Evolutionary conservation across 2,113 vertebrate genomes (phyloP).

Genomic region (Microcebus murinus): DNA sequence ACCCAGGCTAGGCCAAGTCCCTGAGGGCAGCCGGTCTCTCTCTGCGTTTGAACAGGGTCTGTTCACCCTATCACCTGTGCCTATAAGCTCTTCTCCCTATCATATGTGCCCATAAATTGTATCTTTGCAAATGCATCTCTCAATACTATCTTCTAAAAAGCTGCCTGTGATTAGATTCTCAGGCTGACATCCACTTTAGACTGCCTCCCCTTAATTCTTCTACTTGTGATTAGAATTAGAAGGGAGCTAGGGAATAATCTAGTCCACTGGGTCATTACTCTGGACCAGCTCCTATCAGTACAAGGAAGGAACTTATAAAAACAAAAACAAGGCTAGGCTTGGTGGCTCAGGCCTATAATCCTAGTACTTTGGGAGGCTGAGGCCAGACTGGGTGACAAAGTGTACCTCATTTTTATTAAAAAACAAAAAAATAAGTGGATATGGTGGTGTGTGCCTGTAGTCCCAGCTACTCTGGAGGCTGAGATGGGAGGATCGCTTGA

Average conservation of each 20-base stretch:
- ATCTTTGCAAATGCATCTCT: not conserved
- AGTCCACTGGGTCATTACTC: not conserved
- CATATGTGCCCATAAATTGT: not conserved
- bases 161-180: not conserved
- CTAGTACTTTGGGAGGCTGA: no score
- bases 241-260: rapidly evolving
- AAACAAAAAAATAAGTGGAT: no score
- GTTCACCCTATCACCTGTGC: not conserved
- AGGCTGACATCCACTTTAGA: not conserved
- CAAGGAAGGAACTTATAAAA: not conserved
- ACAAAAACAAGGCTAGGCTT: not conserved
- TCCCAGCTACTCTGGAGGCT: no score
- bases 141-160: not conserved
- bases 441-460: no score
- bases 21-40: not conserved
- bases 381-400: no score
- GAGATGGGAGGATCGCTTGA: no score
- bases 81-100: not conserved
- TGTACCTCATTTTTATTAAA: no score
- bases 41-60: not conserved
- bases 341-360: no score
- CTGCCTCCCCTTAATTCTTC: not conserved
- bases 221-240: not conserved
- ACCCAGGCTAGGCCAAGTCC: not conserved
- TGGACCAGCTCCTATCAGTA: not conserved